These are phyloP conservation scores for Drosophila trapezifrons DNA, from an alignment of 1,140 invertebrate species.

Conservation along the genomic window DNA sequence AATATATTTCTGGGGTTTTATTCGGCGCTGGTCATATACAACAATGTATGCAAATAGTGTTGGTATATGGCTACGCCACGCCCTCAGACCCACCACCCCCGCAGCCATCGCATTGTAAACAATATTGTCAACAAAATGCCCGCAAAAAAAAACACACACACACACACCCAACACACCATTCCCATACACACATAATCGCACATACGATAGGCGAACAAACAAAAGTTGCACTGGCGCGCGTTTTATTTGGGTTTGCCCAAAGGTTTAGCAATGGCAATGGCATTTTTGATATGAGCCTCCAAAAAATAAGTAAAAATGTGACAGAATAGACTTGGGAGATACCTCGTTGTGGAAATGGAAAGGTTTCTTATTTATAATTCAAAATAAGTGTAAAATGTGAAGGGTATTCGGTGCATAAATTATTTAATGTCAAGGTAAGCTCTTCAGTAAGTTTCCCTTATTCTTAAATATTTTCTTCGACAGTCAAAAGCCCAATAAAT, in stretches of 20 bases:
- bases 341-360: not conserved
- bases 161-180: constrained; percentile 8
- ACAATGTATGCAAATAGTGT: constrained; percentile 68
- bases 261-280: constrained; percentile 57
- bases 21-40: constrained; percentile 29
- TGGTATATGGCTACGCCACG: constrained; percentile 6
- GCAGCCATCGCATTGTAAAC: constrained; percentile 35
- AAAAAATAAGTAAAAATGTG: constrained; percentile 10
- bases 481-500: not conserved
- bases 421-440: too few relatives aligned
- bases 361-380: not conserved
- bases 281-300: constrained; percentile 61
- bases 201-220: constrained; percentile 48
- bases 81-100: not conserved
- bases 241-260: constrained; percentile 70
- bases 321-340: not conserved
- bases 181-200: not conserved
- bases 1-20: constrained; percentile 53
- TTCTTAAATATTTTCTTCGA: too few relatives aligned
- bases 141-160: constrained; percentile 19
- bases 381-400: too few relatives aligned
- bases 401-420: too few relatives aligned
- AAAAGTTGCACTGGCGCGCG: constrained; percentile 37
- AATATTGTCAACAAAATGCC: constrained; percentile 62
- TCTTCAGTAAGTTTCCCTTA: too few relatives aligned